Evolutionary conservation across 2,888 invertebrate genomes (phyloP), one percentile per base, ranked within the genome.

Genomic region (Orchesellides sinensis): DNA sequence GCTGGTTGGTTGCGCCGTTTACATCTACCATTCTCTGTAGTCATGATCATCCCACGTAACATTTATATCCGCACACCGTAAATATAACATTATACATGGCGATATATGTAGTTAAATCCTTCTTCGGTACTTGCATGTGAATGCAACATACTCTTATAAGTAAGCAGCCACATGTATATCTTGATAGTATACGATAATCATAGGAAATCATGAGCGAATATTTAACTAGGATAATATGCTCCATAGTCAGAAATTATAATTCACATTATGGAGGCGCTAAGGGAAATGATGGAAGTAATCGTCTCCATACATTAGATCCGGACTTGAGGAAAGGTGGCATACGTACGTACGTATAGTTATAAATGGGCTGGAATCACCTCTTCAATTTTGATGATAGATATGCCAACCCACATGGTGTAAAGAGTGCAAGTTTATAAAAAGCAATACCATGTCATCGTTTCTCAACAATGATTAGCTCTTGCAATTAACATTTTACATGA

Each of bases 1-100:
- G 80, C 80, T 80, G 80, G 80, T 80, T 80, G 72, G 80, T 66
- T 73, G 56, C 72, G 72, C 61, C 72, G 72, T 80, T 80, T 80
- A 80, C 80, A 72, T 65, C 32, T 32, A 69, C 70, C 49, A 69
- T 68, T 63, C 59, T 40, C 75, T 56, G n/a, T n/a, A n/a, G n/a
- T n/a, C n/a, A n/a, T n/a, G n/a, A n/a, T n/a, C n/a, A n/a, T n/a
- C n/a, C n/a, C n/a, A n/a, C n/a, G n/a, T n/a, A n/a, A n/a, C n/a
- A n/a, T n/a, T n/a, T n/a, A n/a, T n/a, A n/a, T n/a, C n/a, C n/a
- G n/a, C n/a, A n/a, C n/a, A n/a, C n/a, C n/a, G n/a, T n/a, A n/a
- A n/a, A n/a, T n/a, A n/a, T n/a, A n/a, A n/a, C n/a, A n/a, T n/a
- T n/a, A n/a, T n/a, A n/a, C n/a, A n/a, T n/a, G n/a, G n/a, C n/a